These are phyloP conservation scores for Zaprionus lachaisei DNA, from an alignment of 1,140 invertebrate species.

Conservation along the genomic window DNA sequence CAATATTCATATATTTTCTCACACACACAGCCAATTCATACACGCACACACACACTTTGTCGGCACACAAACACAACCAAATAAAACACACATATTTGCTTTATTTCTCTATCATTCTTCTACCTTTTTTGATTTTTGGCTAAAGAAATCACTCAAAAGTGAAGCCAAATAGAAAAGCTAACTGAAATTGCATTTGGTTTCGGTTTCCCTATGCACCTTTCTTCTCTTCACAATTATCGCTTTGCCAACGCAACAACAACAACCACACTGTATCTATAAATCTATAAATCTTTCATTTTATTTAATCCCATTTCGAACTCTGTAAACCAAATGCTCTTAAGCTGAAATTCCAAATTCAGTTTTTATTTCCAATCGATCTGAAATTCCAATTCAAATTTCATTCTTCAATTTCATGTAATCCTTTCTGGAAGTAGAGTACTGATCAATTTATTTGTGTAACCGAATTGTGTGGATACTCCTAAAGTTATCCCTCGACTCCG, in stretches of 20 bases:
- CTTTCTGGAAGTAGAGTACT: constrained; percentile 36
- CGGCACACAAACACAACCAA: constrained; percentile 24
- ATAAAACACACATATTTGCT: constrained; percentile 22
- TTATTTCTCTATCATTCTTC: constrained; percentile 2
- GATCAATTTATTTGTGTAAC: constrained; percentile 19
- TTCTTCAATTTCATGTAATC: background rate
- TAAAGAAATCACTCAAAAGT: constrained; percentile 2
- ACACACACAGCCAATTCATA: constrained; percentile 28
- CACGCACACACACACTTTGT: constrained; percentile 38
- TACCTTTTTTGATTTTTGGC: background rate
- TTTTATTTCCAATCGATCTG: constrained; percentile 15
- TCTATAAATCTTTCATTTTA: background rate
- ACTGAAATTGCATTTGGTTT: constrained; percentile 13
- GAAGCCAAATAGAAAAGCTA: background rate
- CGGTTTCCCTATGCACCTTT: constrained; percentile 3
- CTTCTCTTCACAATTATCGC: constrained; percentile 7
- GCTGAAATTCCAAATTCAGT: constrained; percentile 14
- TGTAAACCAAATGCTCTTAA: constrained; percentile 28
- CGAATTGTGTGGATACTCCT: constrained; percentile 17
- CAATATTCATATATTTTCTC: constrained; percentile 51
- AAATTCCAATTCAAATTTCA: background rate
- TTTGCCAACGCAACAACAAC: background rate
- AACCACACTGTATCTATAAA: constrained; percentile 15
- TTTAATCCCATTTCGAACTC: constrained; percentile 7
- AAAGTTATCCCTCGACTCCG: background rate